Evolutionary conservation across 2,113 vertebrate species (phyloP), one percentile per base, ranked within the genome.

Genomic region (Misgurnus anguillicaudatus): DNA sequence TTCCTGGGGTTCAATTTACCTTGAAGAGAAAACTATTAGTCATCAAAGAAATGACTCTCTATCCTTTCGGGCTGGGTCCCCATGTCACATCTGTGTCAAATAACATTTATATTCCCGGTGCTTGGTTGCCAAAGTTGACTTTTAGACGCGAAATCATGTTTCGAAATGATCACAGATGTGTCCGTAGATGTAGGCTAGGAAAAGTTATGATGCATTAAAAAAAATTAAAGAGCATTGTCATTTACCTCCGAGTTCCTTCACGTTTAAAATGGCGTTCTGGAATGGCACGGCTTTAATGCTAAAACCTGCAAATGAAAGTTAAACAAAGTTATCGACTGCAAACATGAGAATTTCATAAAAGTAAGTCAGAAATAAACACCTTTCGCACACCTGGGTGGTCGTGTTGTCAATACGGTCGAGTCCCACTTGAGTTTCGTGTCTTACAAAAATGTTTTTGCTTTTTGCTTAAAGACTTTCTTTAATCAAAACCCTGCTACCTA

Each of bases 161-260:
- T 58, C 14, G 3, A 58, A 72, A 72, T 58, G 6, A 10, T 38
- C 19, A 72, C n/a, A 58, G 51, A 58, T 72, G 69, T 24, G 11
- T 72, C n/a, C 0, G 6, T 19, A 21, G 51, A 41, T 58, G 21
- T 41, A 39, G 31, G 9, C 31, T 41, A 21, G 6, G 19, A n/a
- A 8, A 6, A 57, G 14, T 57, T 8, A 19, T 57, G n/a, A 57
- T 57, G 53, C 53, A n/a, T 13, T 13, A 31, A 11, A 73, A 42
- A 38, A 7, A 17, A 9, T n/a, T n/a, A n/a, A n/a, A n/a, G n/a
- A n/a, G n/a, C n/a, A n/a, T n/a, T n/a, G n/a, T 31, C 6, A 78
- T 66, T 84, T 95, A 96, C 94, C 95, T 95, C 94, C 95, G 74
- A 96, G 94, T 87, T 96, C 95, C 91, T 96, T 96, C 66, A 96